Evolutionary conservation across 1,140 invertebrate species (phyloP).

Genomic region (Nasonia longicornis): DNA sequence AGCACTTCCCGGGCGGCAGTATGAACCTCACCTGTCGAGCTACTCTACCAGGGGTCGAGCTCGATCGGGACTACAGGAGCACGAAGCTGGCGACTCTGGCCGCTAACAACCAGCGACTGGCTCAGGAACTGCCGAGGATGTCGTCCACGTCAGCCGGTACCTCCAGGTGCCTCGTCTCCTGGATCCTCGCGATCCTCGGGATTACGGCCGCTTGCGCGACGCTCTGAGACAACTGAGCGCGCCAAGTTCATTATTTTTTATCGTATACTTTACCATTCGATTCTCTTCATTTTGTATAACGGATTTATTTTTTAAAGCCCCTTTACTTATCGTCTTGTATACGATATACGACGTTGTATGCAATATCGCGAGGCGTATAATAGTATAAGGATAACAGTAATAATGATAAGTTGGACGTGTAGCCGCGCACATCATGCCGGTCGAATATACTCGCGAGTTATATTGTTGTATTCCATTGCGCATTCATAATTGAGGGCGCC

Average conservation of each 20-base stretch:
- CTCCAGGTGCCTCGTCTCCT: neutral
- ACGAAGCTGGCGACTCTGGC: slow-evolving; percentile 58
- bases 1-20: slow-evolving; percentile 61
- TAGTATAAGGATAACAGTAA: neutral
- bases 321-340: neutral
- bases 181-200: slow-evolving; percentile 32
- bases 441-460: slow-evolving; percentile 7
- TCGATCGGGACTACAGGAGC: slow-evolving; percentile 45
- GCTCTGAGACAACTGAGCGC: no score
- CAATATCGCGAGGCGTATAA: neutral
- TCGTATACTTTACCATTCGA: no score
- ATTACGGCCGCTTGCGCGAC: neutral
- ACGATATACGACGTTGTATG: neutral
- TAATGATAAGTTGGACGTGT: neutral
- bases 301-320: neutral
- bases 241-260: no score
- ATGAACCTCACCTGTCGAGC: slow-evolving; percentile 61
- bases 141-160: neutral
- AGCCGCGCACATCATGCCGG: neutral
- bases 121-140: slow-evolving; percentile 59
- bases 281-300: neutral
- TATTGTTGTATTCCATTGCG: neutral
- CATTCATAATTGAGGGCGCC: neutral
- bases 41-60: slow-evolving; percentile 56
- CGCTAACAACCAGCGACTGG: slow-evolving; percentile 62